phyloP scores from a whole-genome alignment of 1,140 invertebrate species.

The Copidosoma floridanum region DNA sequence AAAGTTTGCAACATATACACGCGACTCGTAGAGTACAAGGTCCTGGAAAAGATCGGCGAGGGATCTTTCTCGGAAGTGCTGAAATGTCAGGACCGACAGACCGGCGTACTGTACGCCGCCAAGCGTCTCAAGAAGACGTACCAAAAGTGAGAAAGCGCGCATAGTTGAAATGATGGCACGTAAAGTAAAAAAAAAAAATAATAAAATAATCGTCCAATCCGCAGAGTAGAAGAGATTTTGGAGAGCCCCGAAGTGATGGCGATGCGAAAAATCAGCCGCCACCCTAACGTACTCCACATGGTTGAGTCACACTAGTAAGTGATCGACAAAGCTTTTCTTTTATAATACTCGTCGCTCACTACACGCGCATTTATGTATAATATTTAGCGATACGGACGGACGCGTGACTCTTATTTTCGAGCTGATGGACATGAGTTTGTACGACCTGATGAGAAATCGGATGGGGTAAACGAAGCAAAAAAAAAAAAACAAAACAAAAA shows the following conservation, averaged over 20 bases:
- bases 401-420: slow-evolving; percentile 65
- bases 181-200: slow-evolving; percentile 53
- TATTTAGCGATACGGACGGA: slow-evolving; percentile 59
- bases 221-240: slow-evolving; percentile 59
- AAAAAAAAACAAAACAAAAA: no score
- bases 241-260: slow-evolving; percentile 64
- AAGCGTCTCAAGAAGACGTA: slow-evolving; percentile 66
- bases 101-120: slow-evolving; percentile 60
- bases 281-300: slow-evolving; percentile 64
- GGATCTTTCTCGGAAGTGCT: slow-evolving; percentile 72
- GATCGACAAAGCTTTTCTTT: no score
- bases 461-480: no score
- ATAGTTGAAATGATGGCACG: no score
- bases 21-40: slow-evolving; percentile 62
- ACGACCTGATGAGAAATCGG: slow-evolving; percentile 61
- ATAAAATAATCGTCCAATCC: no score
- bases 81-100: slow-evolving; percentile 62
- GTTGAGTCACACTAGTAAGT: slow-evolving; percentile 65
- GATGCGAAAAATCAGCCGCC: slow-evolving; percentile 59
- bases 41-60: slow-evolving; percentile 63
- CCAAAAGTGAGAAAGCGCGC: no score
- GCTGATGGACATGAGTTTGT: slow-evolving; percentile 70
- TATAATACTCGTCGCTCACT: no score
- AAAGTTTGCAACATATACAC: no score
- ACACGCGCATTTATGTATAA: no score